These are phyloP conservation scores for Isichthys henryi DNA, from an alignment of 2,113 vertebrate species.

Conservation along the genomic window DNA sequence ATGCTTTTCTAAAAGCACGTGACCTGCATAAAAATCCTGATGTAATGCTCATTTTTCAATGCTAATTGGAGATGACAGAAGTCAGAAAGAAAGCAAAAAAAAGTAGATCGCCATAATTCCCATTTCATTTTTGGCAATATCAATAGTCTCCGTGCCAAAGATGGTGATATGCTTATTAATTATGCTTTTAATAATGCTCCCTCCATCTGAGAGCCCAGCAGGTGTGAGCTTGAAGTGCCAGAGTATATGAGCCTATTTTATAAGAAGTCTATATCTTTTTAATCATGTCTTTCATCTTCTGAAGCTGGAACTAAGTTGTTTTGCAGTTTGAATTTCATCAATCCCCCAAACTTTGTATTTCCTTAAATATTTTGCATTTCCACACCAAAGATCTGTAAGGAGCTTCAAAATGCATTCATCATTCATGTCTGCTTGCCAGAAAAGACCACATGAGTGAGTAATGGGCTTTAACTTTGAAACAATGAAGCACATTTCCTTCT, in stretches of 20 bases:
- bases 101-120: background rate
- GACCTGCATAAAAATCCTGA: constrained; percentile 4
- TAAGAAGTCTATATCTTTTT: background rate
- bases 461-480: background rate
- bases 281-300: constrained; percentile 6
- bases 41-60: background rate
- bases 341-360: background rate
- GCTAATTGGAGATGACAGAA: constrained; percentile 3
- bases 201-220: background rate
- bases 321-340: constrained; percentile 9
- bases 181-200: constrained; percentile 17
- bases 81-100: background rate
- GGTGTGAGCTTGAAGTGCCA: background rate
- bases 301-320: constrained; percentile 6
- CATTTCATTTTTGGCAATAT: background rate
- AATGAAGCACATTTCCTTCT: background rate
- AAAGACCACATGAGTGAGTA: background rate
- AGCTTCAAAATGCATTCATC: background rate
- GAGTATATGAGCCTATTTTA: background rate
- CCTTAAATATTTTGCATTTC: background rate
- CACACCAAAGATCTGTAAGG: background rate
- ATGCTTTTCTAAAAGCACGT: constrained; percentile 9
- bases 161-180: constrained; percentile 14
- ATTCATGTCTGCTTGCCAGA: background rate
- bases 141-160: background rate